A percentile compares a stretch with the other conserved stretches of the same genome.
Conservation (phyloP, 2,113 vertebrate genomes). For the Cygnus buccinator region DNA sequence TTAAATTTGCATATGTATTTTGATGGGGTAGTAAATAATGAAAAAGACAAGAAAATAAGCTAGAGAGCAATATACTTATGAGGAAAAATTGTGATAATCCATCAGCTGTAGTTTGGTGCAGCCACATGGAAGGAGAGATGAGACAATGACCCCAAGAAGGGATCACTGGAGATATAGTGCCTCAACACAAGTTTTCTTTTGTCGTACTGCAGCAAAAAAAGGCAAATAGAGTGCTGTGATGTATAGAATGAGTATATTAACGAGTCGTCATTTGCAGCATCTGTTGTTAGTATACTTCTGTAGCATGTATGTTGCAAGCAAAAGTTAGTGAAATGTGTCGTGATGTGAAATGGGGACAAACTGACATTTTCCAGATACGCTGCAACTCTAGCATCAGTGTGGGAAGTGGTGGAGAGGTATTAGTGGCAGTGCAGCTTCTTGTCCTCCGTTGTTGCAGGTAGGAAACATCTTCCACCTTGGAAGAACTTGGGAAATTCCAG, state of each 20-base stretch:
- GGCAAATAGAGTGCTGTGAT: not conserved
- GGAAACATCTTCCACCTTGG: not conserved
- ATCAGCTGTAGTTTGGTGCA: not conserved
- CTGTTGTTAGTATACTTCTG: not conserved
- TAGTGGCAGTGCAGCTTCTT: not conserved
- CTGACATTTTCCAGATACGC: not conserved
- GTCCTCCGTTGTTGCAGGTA: not conserved
- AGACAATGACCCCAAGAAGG: not conserved
- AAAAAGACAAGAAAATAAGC: not conserved
- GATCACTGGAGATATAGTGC: not conserved
- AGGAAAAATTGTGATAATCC: not conserved
- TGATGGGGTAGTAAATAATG: not conserved
- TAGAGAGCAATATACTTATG: not conserved
- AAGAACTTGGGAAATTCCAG: not conserved
- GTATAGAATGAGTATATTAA: not conserved
- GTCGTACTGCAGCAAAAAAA: not conserved
- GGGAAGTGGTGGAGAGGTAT: not conserved
- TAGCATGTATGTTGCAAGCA: not conserved
- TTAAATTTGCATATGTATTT: not conserved
- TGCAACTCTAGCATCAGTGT: not conserved
- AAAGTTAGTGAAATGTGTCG: not conserved
- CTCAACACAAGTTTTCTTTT: not conserved
- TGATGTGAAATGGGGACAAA: not conserved
- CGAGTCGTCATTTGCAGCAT: not conserved
- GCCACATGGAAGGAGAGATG: not conserved